Evolutionary conservation across 2,888 invertebrate species (phyloP).

Genomic region (Tinea trinotella): DNA sequence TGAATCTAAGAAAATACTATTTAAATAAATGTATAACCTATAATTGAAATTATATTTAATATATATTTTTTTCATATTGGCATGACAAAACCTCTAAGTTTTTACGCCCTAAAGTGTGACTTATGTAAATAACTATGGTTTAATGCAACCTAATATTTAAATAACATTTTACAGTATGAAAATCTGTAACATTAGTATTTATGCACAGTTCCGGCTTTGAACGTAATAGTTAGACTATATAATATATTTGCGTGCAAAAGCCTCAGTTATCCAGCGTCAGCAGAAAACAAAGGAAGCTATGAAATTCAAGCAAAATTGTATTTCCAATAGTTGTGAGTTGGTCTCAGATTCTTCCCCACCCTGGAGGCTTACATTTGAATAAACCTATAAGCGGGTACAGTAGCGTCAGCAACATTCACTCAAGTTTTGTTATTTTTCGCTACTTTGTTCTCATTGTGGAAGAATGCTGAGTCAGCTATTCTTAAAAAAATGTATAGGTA

Average conservation of each 20-base stretch:
- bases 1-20: too few species aligned
- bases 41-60: too few species aligned
- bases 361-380: slow-evolving; percentile 20
- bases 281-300: slow-evolving; percentile 12
- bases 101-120: too few species aligned
- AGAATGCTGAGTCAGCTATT: background rate
- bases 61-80: too few species aligned
- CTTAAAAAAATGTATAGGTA: background rate
- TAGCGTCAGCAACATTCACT: slow-evolving; percentile 12
- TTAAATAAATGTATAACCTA: too few species aligned
- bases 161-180: too few species aligned
- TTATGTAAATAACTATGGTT: too few species aligned
- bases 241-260: background rate
- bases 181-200: too few species aligned
- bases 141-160: too few species aligned
- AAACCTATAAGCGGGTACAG: slow-evolving; percentile 19
- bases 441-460: background rate
- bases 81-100: too few species aligned
- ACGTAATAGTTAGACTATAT: too few species aligned
- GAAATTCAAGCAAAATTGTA: slow-evolving; percentile 16
- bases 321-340: slow-evolving; percentile 14
- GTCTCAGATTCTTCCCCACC: slow-evolving; percentile 8
- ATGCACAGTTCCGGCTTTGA: too few species aligned
- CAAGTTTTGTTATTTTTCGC: background rate
- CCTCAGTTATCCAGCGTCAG: background rate